Evolutionary conservation across 2,797 vertebrate genomes (phyloP), one percentile per base, ranked within the genome.

Genomic region (Saxicola maurus): DNA sequence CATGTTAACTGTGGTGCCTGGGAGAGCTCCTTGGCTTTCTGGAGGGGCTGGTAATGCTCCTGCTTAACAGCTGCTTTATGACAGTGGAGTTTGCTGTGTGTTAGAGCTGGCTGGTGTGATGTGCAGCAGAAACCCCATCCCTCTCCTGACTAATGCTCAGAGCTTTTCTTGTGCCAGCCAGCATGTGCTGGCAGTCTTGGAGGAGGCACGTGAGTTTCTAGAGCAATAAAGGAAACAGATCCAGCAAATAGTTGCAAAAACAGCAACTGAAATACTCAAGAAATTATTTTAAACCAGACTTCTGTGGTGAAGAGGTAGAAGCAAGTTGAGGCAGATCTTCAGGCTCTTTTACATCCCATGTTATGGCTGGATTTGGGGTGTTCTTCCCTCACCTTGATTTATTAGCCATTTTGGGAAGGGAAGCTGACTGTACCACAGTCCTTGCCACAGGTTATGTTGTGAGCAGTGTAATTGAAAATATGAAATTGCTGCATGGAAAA

Each of bases 11-110:
- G 15, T 38, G 23, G 40, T 1, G 84, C 53, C 79, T 89, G 53
- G 65, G 72, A 80, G 55, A 82, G 57, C 79, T 85, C 46, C 86
- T 61, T 80, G 91, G 46, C 61, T 90, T 94, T 71, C 51, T 33
- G 10, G 73, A 71, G 92, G 35, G 43, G 28, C 21, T 67, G 68
- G 46, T 82, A 9, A 27, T 77, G 46, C 61, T 82, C 86, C 82
- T 94, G 82, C 81, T 46, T 23, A 53, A 25, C 91, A 94, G 90
- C 89, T 88, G 86, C 4, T 86, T 89, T 79, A 56, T 85, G 82
- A 17, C 72, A 53, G 67, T 51, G 67, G 76, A 38, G 67, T 92
- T 79, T 86, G 49, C 84, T 84, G 57, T 56, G 59, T 28, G 38
- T 91, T 68, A n/a, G 82, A 73, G 71, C 74, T 86, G 81, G 48